Percentiles rank a stretch among this genome's conserved stretches.
phyloP scores from a whole-genome alignment of 2,888 invertebrate species.

The Phyto melanocephala region DNA sequence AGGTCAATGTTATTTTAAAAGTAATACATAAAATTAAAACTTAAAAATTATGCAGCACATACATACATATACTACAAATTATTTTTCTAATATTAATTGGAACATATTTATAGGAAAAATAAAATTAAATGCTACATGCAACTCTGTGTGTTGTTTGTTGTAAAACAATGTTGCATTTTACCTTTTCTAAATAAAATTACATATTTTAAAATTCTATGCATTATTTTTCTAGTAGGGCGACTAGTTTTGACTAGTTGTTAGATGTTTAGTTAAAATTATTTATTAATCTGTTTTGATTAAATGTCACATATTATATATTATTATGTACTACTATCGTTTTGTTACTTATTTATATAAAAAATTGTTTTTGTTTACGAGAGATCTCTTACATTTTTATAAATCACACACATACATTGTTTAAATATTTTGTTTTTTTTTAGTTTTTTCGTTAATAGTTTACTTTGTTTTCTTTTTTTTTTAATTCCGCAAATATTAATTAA shows the following conservation, averaged over 20 bases:
- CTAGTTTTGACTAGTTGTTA: conserved; percentile 2
- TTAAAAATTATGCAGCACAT: neutral
- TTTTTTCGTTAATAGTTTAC: conserved; percentile 49
- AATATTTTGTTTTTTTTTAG: conserved; percentile 30
- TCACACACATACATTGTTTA: conserved; percentile 61
- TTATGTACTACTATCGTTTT: conserved; percentile 14
- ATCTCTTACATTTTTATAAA: conserved; percentile 59
- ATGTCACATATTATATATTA: conserved; percentile 10
- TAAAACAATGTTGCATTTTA: neutral
- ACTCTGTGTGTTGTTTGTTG: too few relatives aligned
- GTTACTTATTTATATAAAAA: conserved; percentile 56
- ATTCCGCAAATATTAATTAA: conserved; percentile 5
- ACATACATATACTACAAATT: neutral
- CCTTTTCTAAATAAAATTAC: neutral
- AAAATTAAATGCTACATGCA: too few relatives aligned
- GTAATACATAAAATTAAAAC: neutral
- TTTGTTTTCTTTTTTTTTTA: conserved; percentile 20
- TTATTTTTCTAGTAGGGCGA: neutral
- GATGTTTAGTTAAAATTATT: neutral
- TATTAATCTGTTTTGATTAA: conserved; percentile 20
- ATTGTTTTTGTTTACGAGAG: conserved; percentile 56
- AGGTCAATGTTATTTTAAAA: conserved; percentile 12
- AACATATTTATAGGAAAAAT: too few relatives aligned
- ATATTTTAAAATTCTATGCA: conserved; percentile 8
- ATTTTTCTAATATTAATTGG: too few relatives aligned